Conservation (phyloP, 1,140 invertebrate genomes). For the Brachionus asplanchnoidis region DNA sequence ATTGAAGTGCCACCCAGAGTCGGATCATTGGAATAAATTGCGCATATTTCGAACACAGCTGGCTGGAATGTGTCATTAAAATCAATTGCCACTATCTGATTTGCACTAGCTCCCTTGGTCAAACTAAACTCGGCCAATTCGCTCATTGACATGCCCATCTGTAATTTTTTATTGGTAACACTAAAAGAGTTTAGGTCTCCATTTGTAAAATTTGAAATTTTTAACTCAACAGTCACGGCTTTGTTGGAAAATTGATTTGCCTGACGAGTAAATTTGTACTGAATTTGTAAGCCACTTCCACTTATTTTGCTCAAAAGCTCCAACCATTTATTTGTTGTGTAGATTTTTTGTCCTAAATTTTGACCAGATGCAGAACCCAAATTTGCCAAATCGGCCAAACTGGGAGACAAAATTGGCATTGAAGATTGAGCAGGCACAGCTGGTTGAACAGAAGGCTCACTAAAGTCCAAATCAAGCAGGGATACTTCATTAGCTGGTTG, state of each 20-base stretch:
- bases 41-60: constrained; percentile 71
- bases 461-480: constrained; percentile 69
- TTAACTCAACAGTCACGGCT: constrained; percentile 78
- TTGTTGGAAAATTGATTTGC: constrained; percentile 51
- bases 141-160: constrained; percentile 70
- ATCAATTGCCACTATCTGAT: constrained; percentile 73
- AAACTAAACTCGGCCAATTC: constrained; percentile 72
- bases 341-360: constrained; percentile 49
- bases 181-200: constrained; percentile 69
- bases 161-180: constrained; percentile 58
- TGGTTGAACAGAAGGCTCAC: not conserved
- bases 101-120: constrained; percentile 56
- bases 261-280: constrained; percentile 63
- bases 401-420: constrained; percentile 12
- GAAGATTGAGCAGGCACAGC: not conserved
- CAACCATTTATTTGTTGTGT: constrained; percentile 62
- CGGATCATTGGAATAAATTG: constrained; percentile 51
- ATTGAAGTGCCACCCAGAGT: not conserved
- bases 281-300: constrained; percentile 69
- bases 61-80: constrained; percentile 88
- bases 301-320: constrained; percentile 75
- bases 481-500: constrained; percentile 61
- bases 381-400: constrained; percentile 34
- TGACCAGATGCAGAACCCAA: not conserved
- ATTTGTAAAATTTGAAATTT: constrained; percentile 69